Evolutionary conservation across 2,797 vertebrate genomes (phyloP).

Genomic region (Epinephelus malabaricus): DNA sequence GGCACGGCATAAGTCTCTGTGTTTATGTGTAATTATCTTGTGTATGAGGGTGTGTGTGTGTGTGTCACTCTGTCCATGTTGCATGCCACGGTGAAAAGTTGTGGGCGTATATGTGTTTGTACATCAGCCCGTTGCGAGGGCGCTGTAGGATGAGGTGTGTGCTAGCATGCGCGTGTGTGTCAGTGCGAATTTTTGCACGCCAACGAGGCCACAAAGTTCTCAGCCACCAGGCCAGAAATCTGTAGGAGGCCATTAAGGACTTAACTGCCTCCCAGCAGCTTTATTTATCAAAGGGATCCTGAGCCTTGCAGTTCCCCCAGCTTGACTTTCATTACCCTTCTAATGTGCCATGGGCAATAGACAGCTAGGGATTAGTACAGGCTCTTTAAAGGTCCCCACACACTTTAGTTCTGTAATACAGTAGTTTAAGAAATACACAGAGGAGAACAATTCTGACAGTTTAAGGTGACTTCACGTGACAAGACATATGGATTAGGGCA

Average conservation of each 20-base stretch:
- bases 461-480: slow-evolving; percentile 12
- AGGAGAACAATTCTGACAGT: slow-evolving; percentile 26
- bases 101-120: slow-evolving; percentile 19
- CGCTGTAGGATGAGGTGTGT: slow-evolving; percentile 15
- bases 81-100: slow-evolving; percentile 23
- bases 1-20: slow-evolving; percentile 59
- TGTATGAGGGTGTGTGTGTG: slow-evolving; percentile 29
- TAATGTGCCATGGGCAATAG: slow-evolving; percentile 69
- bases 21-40: slow-evolving; percentile 53
- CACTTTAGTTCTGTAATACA: slow-evolving; percentile 46
- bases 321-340: slow-evolving; percentile 77
- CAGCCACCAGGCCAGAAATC: slow-evolving; percentile 62
- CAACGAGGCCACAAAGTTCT: slow-evolving; percentile 57
- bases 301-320: slow-evolving; percentile 61
- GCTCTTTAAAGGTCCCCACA: slow-evolving; percentile 61
- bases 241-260: slow-evolving; percentile 71
- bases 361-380: slow-evolving; percentile 67
- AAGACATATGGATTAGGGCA: slow-evolving; percentile 5
- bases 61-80: slow-evolving; percentile 26
- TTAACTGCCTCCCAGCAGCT: slow-evolving; percentile 75
- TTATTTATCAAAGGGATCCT: slow-evolving; percentile 79
- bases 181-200: slow-evolving; percentile 32
- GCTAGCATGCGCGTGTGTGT: slow-evolving; percentile 15
- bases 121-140: neutral
- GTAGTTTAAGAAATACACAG: slow-evolving; percentile 30